Conservation (phyloP, 1,140 invertebrate species). For the Philopotamus ludificatus region DNA sequence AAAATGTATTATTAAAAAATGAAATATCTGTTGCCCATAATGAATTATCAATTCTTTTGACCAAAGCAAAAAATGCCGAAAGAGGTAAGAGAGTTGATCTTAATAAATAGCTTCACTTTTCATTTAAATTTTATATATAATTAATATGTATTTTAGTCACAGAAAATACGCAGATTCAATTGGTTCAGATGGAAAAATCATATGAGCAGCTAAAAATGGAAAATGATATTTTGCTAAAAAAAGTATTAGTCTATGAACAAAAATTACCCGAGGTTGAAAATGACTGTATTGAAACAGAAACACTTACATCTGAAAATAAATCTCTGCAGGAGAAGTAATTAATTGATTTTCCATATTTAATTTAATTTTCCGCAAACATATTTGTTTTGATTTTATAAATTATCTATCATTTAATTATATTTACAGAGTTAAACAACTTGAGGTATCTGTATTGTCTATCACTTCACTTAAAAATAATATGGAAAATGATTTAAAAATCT, state of each 20-base stretch:
- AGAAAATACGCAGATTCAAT: slow-evolving; percentile 23
- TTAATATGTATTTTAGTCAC: slow-evolving; percentile 25
- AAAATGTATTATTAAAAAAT: slow-evolving; percentile 54
- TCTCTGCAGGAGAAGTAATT: slow-evolving; percentile 51
- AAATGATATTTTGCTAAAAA: slow-evolving; percentile 26
- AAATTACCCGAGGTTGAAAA: neutral
- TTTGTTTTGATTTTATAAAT: neutral
- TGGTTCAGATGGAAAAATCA: slow-evolving; percentile 31
- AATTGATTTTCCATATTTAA: slow-evolving; percentile 39
- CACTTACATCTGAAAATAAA: slow-evolving; percentile 48
- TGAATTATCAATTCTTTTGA: slow-evolving; percentile 57
- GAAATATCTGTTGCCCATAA: slow-evolving; percentile 60
- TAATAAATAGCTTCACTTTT: too few relatives aligned
- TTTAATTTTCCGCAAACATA: neutral
- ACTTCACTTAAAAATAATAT: slow-evolving; percentile 29
- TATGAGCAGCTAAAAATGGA: slow-evolving; percentile 26
- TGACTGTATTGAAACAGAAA: slow-evolving; percentile 37
- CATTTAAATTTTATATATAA: neutral
- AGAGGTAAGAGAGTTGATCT: too few relatives aligned
- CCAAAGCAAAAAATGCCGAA: slow-evolving; percentile 57
- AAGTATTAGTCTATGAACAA: slow-evolving; percentile 8
- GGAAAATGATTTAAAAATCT: slow-evolving; percentile 33
- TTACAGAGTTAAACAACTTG: slow-evolving; percentile 30
- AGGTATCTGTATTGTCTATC: slow-evolving; percentile 28
- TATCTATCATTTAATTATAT: neutral